phyloP scores from a whole-genome alignment of 2,113 vertebrate genomes.

The Hippocampus mohnikei region DNA sequence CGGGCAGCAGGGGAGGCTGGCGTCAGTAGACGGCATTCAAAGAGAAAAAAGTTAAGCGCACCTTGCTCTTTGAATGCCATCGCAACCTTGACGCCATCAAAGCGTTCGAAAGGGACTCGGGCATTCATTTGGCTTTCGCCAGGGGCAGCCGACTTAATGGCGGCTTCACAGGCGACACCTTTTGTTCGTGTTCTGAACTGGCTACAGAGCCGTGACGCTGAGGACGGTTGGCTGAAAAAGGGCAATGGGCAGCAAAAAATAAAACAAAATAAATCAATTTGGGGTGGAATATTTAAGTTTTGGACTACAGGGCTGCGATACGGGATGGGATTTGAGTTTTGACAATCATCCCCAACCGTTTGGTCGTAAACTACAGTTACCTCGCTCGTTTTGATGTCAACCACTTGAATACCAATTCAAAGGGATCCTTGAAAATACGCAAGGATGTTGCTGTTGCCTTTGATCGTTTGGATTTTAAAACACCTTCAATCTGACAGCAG shows the following conservation, averaged over 20 bases:
- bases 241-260: neutral
- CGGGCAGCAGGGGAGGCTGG: neutral
- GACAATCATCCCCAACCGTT: neutral
- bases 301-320: neutral
- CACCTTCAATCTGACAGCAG: too few species aligned
- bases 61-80: constrained; percentile 54
- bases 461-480: too few species aligned
- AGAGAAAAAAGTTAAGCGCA: constrained; percentile 40
- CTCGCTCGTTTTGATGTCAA: neutral
- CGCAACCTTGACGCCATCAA: constrained; percentile 65
- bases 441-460: too few species aligned
- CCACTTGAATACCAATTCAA: too few species aligned
- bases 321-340: neutral
- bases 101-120: constrained; percentile 58
- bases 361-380: neutral
- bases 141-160: constrained; percentile 25
- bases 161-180: constrained; percentile 28
- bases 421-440: too few species aligned
- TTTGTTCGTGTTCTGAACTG: constrained; percentile 15
- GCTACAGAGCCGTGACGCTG: neutral
- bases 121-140: constrained; percentile 50
- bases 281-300: neutral
- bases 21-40: constrained; percentile 15
- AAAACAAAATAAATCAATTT: neutral
- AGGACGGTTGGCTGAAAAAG: neutral